Evolutionary conservation across 2,888 invertebrate species (phyloP).

Genomic region (Neoscelio sp.): DNA sequence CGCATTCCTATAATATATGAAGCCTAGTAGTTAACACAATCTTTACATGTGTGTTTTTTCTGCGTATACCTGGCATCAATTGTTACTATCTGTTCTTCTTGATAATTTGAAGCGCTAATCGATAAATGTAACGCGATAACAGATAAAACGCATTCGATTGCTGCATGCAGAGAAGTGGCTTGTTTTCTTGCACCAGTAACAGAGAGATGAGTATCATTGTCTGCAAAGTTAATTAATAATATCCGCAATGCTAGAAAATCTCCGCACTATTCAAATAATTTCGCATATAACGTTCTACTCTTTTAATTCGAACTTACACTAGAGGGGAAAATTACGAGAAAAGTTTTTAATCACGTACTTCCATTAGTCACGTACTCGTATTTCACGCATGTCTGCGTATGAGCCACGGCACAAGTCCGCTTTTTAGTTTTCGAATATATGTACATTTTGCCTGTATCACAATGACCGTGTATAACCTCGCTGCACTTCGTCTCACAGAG

Average conservation of each 20-base stretch:
- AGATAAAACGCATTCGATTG: too few relatives aligned
- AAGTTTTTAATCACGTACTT: constrained; percentile 78
- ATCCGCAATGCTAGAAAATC: constrained; percentile 48
- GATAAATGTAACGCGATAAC: too few relatives aligned
- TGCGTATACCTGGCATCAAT: too few relatives aligned
- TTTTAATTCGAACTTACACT: constrained; percentile 74
- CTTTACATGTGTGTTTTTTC: too few relatives aligned
- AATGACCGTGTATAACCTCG: constrained; percentile 32
- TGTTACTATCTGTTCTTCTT: too few relatives aligned
- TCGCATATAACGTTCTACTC: constrained; percentile 65
- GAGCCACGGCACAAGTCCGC: constrained; percentile 57
- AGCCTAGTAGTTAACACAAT: too few relatives aligned
- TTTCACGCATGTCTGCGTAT: constrained; percentile 66
- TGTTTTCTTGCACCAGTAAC: constrained; percentile 25
- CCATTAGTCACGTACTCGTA: constrained; percentile 76
- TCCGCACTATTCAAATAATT: constrained; percentile 65
- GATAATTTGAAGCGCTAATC: too few relatives aligned
- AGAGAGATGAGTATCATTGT: constrained; percentile 35
- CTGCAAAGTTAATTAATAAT: constrained; percentile 66
- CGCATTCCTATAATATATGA: too few relatives aligned
- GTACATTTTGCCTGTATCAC: constrained; percentile 49
- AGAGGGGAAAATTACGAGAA: constrained; percentile 73
- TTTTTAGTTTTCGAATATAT: constrained; percentile 67
- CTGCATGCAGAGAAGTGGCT: too few relatives aligned
- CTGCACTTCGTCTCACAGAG: constrained; percentile 16